Percentiles rank a stretch among this genome's conserved stretches.
phyloP scores from a whole-genome alignment of 2,797 vertebrate species.

The Dendrocincla fuliginosa region DNA sequence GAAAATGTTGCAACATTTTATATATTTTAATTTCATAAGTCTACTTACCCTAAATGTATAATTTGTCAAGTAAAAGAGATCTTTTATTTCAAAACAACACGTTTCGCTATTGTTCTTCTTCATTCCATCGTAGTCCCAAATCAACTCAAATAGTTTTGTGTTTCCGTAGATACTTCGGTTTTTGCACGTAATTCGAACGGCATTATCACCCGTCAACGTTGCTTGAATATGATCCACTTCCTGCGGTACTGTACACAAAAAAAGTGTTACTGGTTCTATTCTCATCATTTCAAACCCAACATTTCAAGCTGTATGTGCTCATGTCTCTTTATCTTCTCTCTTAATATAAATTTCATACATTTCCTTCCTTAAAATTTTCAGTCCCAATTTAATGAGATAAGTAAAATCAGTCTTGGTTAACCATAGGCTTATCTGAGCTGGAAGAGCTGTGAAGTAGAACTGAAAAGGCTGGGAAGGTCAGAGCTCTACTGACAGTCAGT shows the following conservation, averaged over 20 bases:
- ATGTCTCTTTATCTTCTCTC: background rate
- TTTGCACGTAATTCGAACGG: background rate
- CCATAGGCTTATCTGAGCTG: background rate
- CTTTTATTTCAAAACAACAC: background rate
- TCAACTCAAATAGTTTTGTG: accelerated
- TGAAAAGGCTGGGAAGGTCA: background rate
- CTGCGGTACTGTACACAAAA: background rate
- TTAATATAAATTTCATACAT: background rate
- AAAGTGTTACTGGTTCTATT: background rate
- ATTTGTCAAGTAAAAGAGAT: slow-evolving; percentile 11
- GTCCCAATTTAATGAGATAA: background rate
- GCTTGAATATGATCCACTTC: accelerated
- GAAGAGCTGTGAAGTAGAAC: background rate
- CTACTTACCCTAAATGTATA: slow-evolving; percentile 42
- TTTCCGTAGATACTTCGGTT: background rate
- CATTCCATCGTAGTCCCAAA: background rate
- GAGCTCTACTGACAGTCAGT: background rate
- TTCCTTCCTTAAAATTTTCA: background rate
- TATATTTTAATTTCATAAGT: background rate
- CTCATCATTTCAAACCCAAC: background rate
- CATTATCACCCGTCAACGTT: background rate
- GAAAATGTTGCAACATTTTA: background rate
- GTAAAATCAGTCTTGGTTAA: background rate
- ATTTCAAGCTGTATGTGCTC: background rate
- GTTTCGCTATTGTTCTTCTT: accelerated